Percentiles rank a stretch among this genome's conserved stretches.
Evolutionary conservation across 2,888 invertebrate species (phyloP).

Genomic region (Torymus texanus): DNA sequence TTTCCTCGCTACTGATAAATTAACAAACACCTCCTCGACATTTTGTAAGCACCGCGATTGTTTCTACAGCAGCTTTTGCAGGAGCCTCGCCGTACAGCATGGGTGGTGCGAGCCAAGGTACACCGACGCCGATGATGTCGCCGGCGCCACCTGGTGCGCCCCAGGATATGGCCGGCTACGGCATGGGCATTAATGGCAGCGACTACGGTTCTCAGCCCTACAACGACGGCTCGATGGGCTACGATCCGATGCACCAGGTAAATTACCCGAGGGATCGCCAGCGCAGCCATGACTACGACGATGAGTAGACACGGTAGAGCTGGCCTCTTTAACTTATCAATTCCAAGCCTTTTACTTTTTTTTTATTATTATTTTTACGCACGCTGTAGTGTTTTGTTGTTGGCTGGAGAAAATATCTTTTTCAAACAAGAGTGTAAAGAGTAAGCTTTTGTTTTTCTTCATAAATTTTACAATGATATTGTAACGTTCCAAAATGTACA

Average conservation of each 20-base stretch:
- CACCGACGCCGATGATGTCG: slow-evolving; percentile 96
- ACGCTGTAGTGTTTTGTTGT: no score
- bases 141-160: slow-evolving; percentile 86
- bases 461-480: no score
- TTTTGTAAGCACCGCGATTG: slow-evolving; percentile 70
- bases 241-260: slow-evolving; percentile 94
- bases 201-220: slow-evolving; percentile 88
- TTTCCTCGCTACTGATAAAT: no score
- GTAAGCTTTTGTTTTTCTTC: no score
- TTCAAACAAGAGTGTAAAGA: no score
- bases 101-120: slow-evolving; percentile 90
- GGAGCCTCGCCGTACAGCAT: slow-evolving; percentile 91
- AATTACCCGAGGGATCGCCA: slow-evolving; percentile 63
- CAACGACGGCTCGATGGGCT: slow-evolving; percentile 93
- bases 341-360: not conserved
- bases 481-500: no score
- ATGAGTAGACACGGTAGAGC: slow-evolving; percentile 59
- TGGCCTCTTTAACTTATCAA: slow-evolving; percentile 51
- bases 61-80: slow-evolving; percentile 78
- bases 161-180: slow-evolving; percentile 95
- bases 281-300: slow-evolving; percentile 58
- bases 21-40: slow-evolving; percentile 48
- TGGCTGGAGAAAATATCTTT: no score
- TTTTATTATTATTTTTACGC: no score
- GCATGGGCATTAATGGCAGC: slow-evolving; percentile 93